Percentiles rank a stretch among this genome's conserved stretches.
phyloP scores from a whole-genome alignment of 2,888 invertebrate species.

The Dolichomitus sp. region DNA sequence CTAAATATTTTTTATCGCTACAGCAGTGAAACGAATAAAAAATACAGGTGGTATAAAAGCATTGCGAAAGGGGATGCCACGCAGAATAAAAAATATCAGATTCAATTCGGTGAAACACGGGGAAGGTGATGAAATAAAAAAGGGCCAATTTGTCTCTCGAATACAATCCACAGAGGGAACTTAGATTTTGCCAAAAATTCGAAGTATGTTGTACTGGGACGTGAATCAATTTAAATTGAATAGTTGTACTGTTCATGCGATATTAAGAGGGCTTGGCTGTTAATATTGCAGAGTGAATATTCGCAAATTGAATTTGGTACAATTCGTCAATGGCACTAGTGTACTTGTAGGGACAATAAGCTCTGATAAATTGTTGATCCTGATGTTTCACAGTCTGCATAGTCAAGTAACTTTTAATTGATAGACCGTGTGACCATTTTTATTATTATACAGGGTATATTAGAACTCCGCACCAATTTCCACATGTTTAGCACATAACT shows the following conservation, averaged over 20 bases:
- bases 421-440: too few relatives aligned
- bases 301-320: background rate
- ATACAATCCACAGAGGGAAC: background rate
- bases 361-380: background rate
- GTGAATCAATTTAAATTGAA: background rate
- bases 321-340: background rate
- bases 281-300: background rate
- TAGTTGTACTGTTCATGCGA: background rate
- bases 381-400: background rate
- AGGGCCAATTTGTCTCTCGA: background rate
- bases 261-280: background rate
- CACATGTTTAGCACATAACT: too few relatives aligned
- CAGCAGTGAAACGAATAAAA: background rate
- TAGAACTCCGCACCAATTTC: too few relatives aligned
- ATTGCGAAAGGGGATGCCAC: background rate
- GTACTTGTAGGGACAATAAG: background rate
- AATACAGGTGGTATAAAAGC: background rate
- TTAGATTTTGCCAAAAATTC: background rate
- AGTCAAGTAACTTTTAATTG: too few relatives aligned
- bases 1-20: conserved; percentile 5
- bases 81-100: background rate
- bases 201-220: background rate
- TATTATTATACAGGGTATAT: too few relatives aligned
- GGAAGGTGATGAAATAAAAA: background rate
- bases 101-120: background rate